These are phyloP conservation scores for Panopea generosa DNA, from an alignment of 2,888 invertebrate genomes.

Conservation along the genomic window DNA sequence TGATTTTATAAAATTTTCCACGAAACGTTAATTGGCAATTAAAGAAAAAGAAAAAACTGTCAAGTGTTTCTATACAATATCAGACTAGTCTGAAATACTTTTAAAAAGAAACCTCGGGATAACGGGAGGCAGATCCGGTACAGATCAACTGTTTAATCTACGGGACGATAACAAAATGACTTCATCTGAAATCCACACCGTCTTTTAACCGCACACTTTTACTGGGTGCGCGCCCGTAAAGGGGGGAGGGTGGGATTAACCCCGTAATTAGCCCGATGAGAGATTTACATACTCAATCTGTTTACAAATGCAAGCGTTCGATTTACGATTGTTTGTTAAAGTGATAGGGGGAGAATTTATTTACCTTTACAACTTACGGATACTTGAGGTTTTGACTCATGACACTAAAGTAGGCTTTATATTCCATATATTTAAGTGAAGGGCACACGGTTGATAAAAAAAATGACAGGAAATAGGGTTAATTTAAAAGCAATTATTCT, in stretches of 20 bases:
- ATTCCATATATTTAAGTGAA: background rate
- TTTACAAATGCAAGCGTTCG: conserved; percentile 39
- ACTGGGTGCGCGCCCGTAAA: conserved; percentile 13
- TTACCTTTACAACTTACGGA: conserved; percentile 52
- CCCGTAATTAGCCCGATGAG: conserved; percentile 47
- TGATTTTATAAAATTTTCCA: no score
- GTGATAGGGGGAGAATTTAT: conserved; percentile 54
- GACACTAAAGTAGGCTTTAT: conserved; percentile 12
- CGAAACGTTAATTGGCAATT: no score
- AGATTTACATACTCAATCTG: conserved; percentile 50
- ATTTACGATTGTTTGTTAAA: conserved; percentile 55
- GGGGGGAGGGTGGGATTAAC: conserved; percentile 27
- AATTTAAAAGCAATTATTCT: no score
- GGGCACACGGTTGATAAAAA: no score
- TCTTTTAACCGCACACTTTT: conserved; percentile 19
- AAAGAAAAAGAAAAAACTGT: no score
- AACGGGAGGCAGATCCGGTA: no score
- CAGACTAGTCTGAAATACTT: no score
- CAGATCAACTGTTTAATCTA: conserved; percentile 18
- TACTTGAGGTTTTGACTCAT: conserved; percentile 54
- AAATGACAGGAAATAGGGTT: no score
- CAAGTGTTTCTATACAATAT: no score
- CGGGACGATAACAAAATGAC: conserved; percentile 18
- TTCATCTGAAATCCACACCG: conserved; percentile 22
- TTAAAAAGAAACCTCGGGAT: no score